Evolutionary conservation across 2,797 vertebrate genomes (phyloP), one percentile per base, ranked within the genome.

Genomic region (Melanotaenia boesemani): DNA sequence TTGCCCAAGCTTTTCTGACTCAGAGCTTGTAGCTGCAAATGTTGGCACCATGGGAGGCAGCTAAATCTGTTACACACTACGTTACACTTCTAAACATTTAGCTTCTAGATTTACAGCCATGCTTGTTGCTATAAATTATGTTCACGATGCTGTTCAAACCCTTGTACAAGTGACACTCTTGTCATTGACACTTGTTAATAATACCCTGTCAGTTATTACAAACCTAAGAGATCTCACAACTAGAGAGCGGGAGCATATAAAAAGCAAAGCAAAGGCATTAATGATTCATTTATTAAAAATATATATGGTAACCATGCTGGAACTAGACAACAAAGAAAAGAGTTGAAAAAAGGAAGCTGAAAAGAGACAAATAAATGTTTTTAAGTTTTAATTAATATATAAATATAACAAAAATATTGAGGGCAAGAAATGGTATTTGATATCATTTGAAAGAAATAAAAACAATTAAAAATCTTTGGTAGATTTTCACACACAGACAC

Each of bases 91-190:
- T 13, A 62, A 37, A 68, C 60, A 50, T 52, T 60, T 57, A 30
- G 20, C 37, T 16, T 62, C 39, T 67, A 77, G 64, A 86, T 82
- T 81, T 84, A 78, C 36, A 37, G 60, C 54, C 57, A 55, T 20
- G 7, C 48, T 70, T 22, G 32, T 15, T 34, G 68, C 37, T 56
- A 72, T 75, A n/a, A 85, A 72, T 86, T 80, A 83, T 61, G 15
- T 57, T 54, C 20, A 30, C 64, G 77, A 57, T 57, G 64, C 54
- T 75, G 79, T 76, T 61, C 20, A 76, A 66, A 26, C 9, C 16
- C 62, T 63, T 24, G 67, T 16, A 61, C 30, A 48, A 54, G 32
- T 24, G 30, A 46, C 22, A 57, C 58, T 56, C 46, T 67, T 66
- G 62, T 72, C 74, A 41, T 41, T 59, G 16, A 56, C 32, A 58